phyloP scores from a whole-genome alignment of 2,113 vertebrate genomes.

The Vidua chalybeata region DNA sequence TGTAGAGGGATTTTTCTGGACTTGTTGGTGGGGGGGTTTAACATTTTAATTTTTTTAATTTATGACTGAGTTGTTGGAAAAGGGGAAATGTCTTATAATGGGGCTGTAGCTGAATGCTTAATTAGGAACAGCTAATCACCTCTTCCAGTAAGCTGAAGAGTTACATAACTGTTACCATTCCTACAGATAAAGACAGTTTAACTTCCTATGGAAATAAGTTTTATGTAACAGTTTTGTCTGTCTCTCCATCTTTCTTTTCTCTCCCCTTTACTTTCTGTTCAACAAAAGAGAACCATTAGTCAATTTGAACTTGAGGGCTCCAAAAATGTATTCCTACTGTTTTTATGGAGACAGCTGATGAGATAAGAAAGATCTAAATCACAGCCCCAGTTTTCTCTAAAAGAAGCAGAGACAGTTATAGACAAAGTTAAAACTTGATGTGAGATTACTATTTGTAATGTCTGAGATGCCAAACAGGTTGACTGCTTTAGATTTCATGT shows the following conservation, averaged over 20 bases:
- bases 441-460: neutral
- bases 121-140: conserved; percentile 48
- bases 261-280: neutral
- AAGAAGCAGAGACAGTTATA: neutral
- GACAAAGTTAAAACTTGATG: neutral
- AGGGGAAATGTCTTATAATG: neutral
- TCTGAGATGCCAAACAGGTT: neutral
- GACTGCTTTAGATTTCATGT: neutral
- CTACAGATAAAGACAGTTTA: conserved; percentile 53
- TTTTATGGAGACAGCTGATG: conserved; percentile 23
- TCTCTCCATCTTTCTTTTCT: conserved; percentile 23
- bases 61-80: neutral
- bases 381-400: conserved; percentile 13
- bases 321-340: neutral
- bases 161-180: conserved; percentile 46
- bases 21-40: neutral
- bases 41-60: neutral
- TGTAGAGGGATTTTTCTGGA: neutral
- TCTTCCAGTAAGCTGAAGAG: conserved; percentile 28
- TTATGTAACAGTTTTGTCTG: conserved; percentile 50
- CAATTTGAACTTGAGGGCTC: neutral
- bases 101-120: conserved; percentile 7
- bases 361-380: conserved; percentile 34
- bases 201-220: conserved; percentile 51
- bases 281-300: conserved; percentile 18